phyloP scores from a whole-genome alignment of 2,888 invertebrate genomes.

The Synanthedon tipuliformis region DNA sequence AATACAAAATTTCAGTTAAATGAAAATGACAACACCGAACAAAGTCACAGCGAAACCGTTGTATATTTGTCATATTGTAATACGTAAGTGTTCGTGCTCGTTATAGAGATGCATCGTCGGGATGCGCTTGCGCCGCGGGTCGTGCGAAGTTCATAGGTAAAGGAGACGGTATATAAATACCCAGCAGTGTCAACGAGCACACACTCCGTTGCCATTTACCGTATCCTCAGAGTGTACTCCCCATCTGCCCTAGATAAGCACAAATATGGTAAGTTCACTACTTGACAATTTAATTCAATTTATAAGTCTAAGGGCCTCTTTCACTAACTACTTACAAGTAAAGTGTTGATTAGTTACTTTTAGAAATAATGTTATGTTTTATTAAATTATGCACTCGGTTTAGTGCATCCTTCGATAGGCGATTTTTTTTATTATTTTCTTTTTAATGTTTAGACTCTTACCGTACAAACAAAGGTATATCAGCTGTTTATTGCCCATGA shows the following conservation, averaged over 20 bases:
- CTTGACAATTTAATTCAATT: too few species aligned
- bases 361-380: too few species aligned
- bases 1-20: too few species aligned
- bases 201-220: constrained; percentile 44
- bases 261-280: neutral
- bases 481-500: too few species aligned
- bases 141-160: constrained; percentile 68
- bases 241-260: constrained; percentile 15
- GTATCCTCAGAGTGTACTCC: constrained; percentile 34
- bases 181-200: constrained; percentile 57
- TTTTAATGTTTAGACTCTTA: too few species aligned
- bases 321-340: too few species aligned
- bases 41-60: constrained; percentile 9
- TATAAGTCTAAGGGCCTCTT: too few species aligned
- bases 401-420: too few species aligned
- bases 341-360: too few species aligned
- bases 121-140: constrained; percentile 43
- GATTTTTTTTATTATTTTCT: too few species aligned
- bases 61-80: constrained; percentile 14
- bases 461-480: too few species aligned
- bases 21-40: neutral
- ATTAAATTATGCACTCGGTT: too few species aligned
- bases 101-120: constrained; percentile 32
- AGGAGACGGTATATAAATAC: constrained; percentile 59
- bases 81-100: constrained; percentile 14